phyloP scores from a whole-genome alignment of 2,113 vertebrate species.

The Rhea americana region DNA sequence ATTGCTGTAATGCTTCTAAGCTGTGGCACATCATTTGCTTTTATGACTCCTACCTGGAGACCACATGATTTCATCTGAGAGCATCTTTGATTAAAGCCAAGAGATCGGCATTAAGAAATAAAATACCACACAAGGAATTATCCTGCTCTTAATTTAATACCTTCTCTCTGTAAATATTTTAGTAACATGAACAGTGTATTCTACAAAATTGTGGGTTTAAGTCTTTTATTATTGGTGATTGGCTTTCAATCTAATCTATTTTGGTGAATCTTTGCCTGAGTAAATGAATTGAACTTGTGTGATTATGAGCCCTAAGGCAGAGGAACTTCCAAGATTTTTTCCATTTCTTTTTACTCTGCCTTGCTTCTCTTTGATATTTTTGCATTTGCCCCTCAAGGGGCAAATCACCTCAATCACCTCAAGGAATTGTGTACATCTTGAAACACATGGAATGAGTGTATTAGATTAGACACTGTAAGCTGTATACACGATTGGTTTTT shows the following conservation, averaged over 20 bases:
- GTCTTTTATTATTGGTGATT: neutral
- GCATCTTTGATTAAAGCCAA: neutral
- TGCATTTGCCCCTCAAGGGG: neutral
- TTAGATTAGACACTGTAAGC: neutral
- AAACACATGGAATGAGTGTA: neutral
- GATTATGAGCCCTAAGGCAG: neutral
- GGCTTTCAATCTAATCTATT: neutral
- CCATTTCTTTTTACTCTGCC: neutral
- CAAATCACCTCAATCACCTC: neutral
- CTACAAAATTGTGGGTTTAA: neutral
- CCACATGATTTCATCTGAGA: neutral
- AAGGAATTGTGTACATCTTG: neutral
- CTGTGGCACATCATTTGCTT: neutral
- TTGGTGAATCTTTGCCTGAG: neutral
- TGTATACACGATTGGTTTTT: neutral
- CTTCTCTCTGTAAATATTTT: neutral
- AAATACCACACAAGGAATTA: neutral
- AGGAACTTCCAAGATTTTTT: neutral
- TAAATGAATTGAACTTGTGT: neutral
- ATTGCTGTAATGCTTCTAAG: neutral
- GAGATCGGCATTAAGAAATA: neutral
- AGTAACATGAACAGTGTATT: neutral
- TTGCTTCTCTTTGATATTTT: neutral
- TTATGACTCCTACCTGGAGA: neutral
- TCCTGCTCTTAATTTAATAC: neutral